Evolutionary conservation across 2,113 vertebrate genomes (phyloP).

Genomic region (Neopipo cinnamomea): DNA sequence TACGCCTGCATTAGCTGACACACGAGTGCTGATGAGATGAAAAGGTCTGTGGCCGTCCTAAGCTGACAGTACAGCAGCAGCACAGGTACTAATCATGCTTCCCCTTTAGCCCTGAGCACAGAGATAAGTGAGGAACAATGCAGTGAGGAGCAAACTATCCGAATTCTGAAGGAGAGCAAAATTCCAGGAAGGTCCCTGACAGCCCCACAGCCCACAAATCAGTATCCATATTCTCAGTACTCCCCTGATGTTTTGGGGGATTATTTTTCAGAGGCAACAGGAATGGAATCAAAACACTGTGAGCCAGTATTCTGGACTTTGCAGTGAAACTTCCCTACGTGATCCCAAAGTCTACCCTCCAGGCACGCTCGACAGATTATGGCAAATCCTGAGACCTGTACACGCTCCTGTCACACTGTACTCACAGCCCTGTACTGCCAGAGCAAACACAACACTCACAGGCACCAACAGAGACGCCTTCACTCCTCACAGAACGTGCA

Average conservation of each 20-base stretch:
- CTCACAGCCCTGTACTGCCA: neutral
- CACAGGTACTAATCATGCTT: neutral
- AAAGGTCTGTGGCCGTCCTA: conserved; percentile 44
- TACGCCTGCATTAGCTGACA: conserved; percentile 31
- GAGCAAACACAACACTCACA: neutral
- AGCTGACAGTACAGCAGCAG: neutral
- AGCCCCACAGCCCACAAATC: neutral
- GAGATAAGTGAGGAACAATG: neutral
- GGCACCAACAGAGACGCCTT: neutral
- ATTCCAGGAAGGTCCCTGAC: neutral
- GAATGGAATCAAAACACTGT: neutral
- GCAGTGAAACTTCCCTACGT: neutral
- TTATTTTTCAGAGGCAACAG: neutral
- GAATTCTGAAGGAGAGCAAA: neutral
- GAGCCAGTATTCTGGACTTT: neutral
- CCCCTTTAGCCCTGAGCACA: neutral
- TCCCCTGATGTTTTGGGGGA: neutral
- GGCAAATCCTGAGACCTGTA: neutral
- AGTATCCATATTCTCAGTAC: neutral
- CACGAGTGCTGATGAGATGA: conserved; percentile 32
- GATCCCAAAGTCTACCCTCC: neutral
- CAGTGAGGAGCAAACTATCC: neutral
- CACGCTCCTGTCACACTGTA: neutral
- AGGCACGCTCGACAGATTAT: neutral
- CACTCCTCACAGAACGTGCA: neutral